A percentile compares a stretch with the other conserved stretches of the same genome.
phyloP scores from a whole-genome alignment of 2,113 vertebrate species.

The Arvicanthis niloticus region DNA sequence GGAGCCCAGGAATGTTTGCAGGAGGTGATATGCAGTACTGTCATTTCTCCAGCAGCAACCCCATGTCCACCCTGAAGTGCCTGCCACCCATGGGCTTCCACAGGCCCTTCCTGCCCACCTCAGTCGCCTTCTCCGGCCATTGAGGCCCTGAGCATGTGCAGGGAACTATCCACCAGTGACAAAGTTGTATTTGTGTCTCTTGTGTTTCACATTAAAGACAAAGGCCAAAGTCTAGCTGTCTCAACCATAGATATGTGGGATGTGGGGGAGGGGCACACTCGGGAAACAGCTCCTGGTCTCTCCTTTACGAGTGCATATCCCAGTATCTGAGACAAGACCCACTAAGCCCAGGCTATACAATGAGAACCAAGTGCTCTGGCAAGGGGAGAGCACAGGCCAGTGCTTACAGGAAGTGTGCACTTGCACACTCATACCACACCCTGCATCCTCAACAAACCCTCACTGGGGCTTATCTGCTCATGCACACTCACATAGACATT shows the following conservation, averaged over 20 bases:
- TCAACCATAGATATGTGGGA: background rate
- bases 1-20: background rate
- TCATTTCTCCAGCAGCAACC: background rate
- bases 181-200: background rate
- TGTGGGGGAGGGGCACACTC: fast-evolving
- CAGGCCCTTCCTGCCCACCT: background rate
- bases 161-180: fast-evolving
- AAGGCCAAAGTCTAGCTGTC: background rate
- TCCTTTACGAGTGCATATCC: fast-evolving
- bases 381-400: background rate
- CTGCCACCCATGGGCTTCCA: background rate
- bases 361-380: no score
- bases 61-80: background rate
- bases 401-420: fast-evolving
- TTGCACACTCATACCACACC: background rate
- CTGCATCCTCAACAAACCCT: no score
- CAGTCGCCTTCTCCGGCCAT: fast-evolving
- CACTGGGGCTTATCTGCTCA: background rate
- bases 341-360: background rate
- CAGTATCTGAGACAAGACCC: background rate
- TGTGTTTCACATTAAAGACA: background rate
- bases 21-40: fast-evolving
- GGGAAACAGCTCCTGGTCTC: background rate
- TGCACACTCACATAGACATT: fast-evolving
- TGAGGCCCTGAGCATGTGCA: background rate